These are phyloP conservation scores for Scaptomyza hsui DNA, from an alignment of 1,140 invertebrate genomes.

Conservation along the genomic window DNA sequence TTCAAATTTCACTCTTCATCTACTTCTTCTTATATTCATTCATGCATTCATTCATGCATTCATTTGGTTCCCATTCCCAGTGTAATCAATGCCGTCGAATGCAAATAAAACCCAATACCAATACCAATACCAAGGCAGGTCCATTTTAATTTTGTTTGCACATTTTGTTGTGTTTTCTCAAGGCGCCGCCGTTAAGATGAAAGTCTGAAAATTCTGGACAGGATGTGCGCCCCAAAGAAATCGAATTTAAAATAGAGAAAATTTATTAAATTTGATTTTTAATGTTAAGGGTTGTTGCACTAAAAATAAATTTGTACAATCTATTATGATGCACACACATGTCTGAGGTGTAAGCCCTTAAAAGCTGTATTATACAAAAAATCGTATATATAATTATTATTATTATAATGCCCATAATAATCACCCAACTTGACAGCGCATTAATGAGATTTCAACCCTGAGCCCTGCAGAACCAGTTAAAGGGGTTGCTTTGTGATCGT, in stretches of 20 bases:
- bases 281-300: conserved; percentile 21
- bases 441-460: conserved; percentile 64
- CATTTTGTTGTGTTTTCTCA: conserved; percentile 72
- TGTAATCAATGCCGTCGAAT: conserved; percentile 67
- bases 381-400: conserved; percentile 22
- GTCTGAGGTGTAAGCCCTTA: conserved; percentile 10
- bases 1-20: conserved; percentile 66
- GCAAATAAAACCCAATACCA: conserved; percentile 58
- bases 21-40: conserved; percentile 54
- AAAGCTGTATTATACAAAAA: conserved; percentile 17
- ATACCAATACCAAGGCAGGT: conserved; percentile 17
- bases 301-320: conserved; percentile 13
- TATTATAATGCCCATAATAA: conserved; percentile 54
- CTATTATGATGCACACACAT: conserved; percentile 22
- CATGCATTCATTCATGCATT: conserved; percentile 19
- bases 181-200: conserved; percentile 54
- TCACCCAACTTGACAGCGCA: conserved; percentile 48
- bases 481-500: conserved; percentile 33
- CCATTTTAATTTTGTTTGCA: conserved; percentile 56
- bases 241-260: no score
- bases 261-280: no score
- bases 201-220: conserved; percentile 55
- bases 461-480: conserved; percentile 26
- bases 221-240: conserved; percentile 45
- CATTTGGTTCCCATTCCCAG: conserved; percentile 55